Evolutionary conservation across 2,113 vertebrate species (phyloP).

Genomic region (Peromyscus maniculatus): DNA sequence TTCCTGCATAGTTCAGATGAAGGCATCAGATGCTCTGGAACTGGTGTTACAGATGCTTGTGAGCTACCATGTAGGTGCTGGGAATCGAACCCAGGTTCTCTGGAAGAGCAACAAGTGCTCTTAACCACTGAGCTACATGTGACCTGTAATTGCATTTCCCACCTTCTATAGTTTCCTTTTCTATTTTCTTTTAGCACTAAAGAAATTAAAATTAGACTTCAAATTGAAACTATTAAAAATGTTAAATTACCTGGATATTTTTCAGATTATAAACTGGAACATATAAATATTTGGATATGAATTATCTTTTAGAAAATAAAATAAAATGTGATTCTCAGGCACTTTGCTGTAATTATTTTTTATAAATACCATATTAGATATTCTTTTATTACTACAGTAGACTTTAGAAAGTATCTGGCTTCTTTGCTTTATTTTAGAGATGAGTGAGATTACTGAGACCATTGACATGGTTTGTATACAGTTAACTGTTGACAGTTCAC

Average conservation of each 20-base stretch:
- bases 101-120: not conserved
- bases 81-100: not conserved
- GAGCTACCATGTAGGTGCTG: not conserved
- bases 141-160: not conserved
- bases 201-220: constrained; percentile 53
- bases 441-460: not conserved
- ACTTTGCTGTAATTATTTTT: not conserved
- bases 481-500: not conserved
- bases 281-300: not conserved
- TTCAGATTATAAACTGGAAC: not conserved
- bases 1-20: not conserved
- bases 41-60: not conserved
- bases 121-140: not conserved
- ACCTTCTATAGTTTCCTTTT: not conserved
- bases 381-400: not conserved
- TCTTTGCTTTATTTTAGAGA: constrained; percentile 40
- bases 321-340: not conserved
- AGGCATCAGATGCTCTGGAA: not conserved
- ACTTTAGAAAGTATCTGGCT: not conserved
- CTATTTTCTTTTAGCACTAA: not conserved
- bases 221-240: constrained; percentile 38
- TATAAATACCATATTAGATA: constrained; percentile 22
- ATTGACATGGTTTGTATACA: constrained; percentile 10
- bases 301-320: constrained; percentile 43
- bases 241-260: not conserved